A percentile compares a stretch with the other conserved stretches of the same genome.
Conservation (phyloP, 2,888 invertebrate species). For the Palloptera scutellata region DNA sequence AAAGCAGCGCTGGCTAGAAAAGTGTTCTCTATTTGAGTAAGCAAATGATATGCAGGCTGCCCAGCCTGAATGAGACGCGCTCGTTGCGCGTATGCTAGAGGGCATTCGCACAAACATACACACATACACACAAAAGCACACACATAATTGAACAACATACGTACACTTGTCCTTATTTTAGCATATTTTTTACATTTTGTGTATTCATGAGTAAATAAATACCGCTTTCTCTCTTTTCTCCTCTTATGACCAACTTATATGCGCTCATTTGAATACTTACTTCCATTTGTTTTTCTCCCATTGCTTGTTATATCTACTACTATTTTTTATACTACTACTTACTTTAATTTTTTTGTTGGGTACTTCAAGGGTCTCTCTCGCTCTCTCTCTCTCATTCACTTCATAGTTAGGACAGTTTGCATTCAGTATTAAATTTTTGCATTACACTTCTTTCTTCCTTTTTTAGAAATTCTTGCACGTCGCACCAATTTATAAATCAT, state of each 20-base stretch:
- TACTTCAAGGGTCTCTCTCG: no score
- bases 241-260: conserved; percentile 25
- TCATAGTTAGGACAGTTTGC: neutral
- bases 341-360: neutral
- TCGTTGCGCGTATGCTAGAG: no score
- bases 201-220: conserved; percentile 30
- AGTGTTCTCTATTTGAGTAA: neutral
- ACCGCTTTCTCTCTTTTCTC: conserved; percentile 41
- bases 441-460: conserved; percentile 37
- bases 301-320: neutral
- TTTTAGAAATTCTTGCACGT: conserved; percentile 59
- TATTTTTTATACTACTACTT: neutral
- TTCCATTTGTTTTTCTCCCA: conserved; percentile 7
- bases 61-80: neutral
- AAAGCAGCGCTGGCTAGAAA: no score
- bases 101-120: neutral
- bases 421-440: conserved; percentile 6
- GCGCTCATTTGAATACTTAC: neutral
- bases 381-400: no score
- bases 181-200: conserved; percentile 37
- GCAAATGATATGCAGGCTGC: conserved; percentile 33
- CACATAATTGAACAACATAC: conserved; percentile 8
- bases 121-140: neutral
- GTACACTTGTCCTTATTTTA: conserved; percentile 51
- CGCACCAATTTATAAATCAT: conserved; percentile 61